These are phyloP conservation scores for Eulemur coronatus DNA, from an alignment of 2,797 vertebrate genomes.

Conservation along the genomic window DNA sequence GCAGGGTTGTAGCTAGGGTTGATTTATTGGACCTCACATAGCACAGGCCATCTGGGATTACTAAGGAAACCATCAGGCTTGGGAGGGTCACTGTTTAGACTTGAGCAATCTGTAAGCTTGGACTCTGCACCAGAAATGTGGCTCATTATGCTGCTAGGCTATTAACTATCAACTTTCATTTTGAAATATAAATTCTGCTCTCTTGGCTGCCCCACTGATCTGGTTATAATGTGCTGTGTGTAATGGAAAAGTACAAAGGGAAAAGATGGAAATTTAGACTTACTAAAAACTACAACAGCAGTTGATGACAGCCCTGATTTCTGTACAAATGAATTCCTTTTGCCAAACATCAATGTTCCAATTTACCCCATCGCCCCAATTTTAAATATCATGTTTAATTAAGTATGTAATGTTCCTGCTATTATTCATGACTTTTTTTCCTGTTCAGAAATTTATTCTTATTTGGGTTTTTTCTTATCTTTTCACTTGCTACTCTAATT, in stretches of 20 bases:
- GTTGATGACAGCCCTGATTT: background rate
- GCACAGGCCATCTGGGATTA: background rate
- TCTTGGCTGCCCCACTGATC: slow-evolving; percentile 22
- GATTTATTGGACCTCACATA: background rate
- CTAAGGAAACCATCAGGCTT: background rate
- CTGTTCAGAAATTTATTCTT: background rate
- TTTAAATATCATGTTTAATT: slow-evolving; percentile 46
- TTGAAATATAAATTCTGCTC: slow-evolving; percentile 51
- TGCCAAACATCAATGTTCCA: background rate
- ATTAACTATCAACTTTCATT: slow-evolving; percentile 37
- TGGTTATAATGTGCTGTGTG: background rate
- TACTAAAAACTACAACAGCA: background rate
- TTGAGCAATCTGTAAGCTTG: background rate
- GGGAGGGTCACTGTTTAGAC: slow-evolving; percentile 25
- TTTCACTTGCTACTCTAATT: background rate
- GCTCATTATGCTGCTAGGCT: background rate
- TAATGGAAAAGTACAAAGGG: slow-evolving; percentile 53
- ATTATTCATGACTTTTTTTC: background rate
- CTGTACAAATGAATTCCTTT: slow-evolving; percentile 6
- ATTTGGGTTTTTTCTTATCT: background rate
- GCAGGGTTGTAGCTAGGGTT: background rate
- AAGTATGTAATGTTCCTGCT: background rate
- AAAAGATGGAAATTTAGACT: slow-evolving; percentile 30
- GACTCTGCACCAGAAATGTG: background rate
- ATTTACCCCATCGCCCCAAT: slow-evolving; percentile 37